Evolutionary conservation across 2,888 invertebrate genomes (phyloP).

Genomic region (Heteropelma amictum): DNA sequence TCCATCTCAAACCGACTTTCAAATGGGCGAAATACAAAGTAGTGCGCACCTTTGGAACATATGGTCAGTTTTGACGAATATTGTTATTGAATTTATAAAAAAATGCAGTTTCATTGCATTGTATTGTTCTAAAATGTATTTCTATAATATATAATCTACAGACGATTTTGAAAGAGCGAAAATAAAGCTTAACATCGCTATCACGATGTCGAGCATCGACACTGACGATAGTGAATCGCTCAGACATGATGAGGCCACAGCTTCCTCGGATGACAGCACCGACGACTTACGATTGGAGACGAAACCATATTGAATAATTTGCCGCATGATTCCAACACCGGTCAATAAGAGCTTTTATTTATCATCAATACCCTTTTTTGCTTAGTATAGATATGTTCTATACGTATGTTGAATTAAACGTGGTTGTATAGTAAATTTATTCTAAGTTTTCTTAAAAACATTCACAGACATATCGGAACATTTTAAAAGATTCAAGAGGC

Average conservation of each 20-base stretch:
- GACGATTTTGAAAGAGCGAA: not conserved
- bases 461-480: not conserved
- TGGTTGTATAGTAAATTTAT: not conserved
- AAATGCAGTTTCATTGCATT: not conserved
- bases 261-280: not conserved
- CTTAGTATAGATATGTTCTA: not conserved
- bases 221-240: not conserved
- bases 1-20: not conserved
- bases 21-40: slow-evolving; percentile 16
- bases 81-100: not conserved
- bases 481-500: not conserved
- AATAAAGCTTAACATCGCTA: not conserved
- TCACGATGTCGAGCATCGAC: not conserved
- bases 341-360: not conserved
- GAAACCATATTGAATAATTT: not conserved
- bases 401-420: not conserved
- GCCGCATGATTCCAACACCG: not conserved
- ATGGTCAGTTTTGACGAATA: not conserved
- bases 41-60: slow-evolving; percentile 5
- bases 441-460: not conserved
- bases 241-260: not conserved
- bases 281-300: not conserved
- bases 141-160: not conserved
- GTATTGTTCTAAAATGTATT: not conserved
- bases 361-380: not conserved